phyloP scores from a whole-genome alignment of 2,888 invertebrate species.

The Nematopogon swammerdamellus region DNA sequence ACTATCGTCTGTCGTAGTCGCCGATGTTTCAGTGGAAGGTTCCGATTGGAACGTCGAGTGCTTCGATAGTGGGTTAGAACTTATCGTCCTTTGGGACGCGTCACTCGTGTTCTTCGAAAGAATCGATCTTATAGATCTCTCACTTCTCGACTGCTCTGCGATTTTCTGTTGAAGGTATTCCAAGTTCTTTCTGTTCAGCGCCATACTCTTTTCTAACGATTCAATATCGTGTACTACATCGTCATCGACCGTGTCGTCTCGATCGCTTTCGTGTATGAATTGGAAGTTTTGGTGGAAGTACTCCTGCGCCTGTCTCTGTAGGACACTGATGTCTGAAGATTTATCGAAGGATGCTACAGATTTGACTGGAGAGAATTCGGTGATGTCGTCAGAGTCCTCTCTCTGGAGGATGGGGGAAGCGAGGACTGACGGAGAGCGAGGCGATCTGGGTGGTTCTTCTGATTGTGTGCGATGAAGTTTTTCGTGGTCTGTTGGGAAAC shows the following conservation, averaged over 20 bases:
- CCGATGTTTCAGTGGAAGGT: constrained; percentile 49
- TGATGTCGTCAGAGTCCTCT: constrained; percentile 43
- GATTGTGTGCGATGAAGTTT: constrained; percentile 80
- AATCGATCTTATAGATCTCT: constrained; percentile 37
- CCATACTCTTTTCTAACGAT: constrained; percentile 52
- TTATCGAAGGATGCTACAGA: constrained; percentile 41
- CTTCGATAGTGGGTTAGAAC: constrained; percentile 43
- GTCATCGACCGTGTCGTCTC: constrained; percentile 50
- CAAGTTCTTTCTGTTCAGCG: constrained; percentile 44
- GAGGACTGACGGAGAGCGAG: constrained; percentile 55
- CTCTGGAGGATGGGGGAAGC: constrained; percentile 46
- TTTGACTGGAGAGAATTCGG: constrained; percentile 35
- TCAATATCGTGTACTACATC: constrained; percentile 29
- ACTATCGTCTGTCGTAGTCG: constrained; percentile 50
- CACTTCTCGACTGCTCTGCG: constrained; percentile 42
- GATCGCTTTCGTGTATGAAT: constrained; percentile 51
- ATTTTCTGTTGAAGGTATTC: constrained; percentile 53
- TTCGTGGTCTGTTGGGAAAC: constrained; percentile 63
- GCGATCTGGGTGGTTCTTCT: constrained; percentile 79
- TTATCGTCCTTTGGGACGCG: constrained; percentile 39
- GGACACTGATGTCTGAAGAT: constrained; percentile 38
- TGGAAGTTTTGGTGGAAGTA: constrained; percentile 54
- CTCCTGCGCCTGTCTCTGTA: constrained; percentile 45
- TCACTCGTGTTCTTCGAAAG: constrained; percentile 46
- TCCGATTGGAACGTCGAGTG: constrained; percentile 53